phyloP scores from a whole-genome alignment of 2,113 vertebrate genomes.

The Serinus canaria region DNA sequence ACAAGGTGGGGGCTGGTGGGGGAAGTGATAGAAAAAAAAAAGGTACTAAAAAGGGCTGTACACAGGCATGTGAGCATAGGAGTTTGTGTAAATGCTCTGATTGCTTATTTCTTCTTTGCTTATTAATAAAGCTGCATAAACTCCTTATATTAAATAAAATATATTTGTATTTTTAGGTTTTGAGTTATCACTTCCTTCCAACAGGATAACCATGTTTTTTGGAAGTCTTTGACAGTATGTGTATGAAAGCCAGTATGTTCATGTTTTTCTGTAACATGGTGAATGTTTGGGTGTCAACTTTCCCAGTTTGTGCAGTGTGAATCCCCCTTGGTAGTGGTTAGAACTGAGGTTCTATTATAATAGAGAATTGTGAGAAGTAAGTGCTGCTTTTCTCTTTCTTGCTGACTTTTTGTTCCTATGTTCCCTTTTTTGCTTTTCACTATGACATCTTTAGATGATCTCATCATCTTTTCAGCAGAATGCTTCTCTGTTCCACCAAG shows the following conservation, averaged over 20 bases:
- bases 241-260: background rate
- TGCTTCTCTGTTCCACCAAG: background rate
- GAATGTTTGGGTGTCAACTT: background rate
- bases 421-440: background rate
- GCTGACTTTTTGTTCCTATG: background rate
- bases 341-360: background rate
- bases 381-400: background rate
- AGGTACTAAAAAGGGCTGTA: background rate
- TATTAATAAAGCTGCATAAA: background rate
- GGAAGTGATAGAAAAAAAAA: background rate
- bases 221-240: background rate
- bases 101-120: background rate
- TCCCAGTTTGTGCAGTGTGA: background rate
- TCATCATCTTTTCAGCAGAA: background rate
- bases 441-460: background rate
- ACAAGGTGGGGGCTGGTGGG: background rate
- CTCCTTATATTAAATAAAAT: background rate
- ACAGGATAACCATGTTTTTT: background rate
- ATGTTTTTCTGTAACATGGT: background rate
- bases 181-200: background rate
- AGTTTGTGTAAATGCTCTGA: background rate
- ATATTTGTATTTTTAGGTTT: background rate
- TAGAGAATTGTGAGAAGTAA: background rate
- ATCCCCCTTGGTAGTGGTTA: background rate
- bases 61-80: background rate